These are phyloP conservation scores for Astropecten irregularis DNA, from an alignment of 53 echinoderm and acorn worm species.

Conservation along the genomic window DNA sequence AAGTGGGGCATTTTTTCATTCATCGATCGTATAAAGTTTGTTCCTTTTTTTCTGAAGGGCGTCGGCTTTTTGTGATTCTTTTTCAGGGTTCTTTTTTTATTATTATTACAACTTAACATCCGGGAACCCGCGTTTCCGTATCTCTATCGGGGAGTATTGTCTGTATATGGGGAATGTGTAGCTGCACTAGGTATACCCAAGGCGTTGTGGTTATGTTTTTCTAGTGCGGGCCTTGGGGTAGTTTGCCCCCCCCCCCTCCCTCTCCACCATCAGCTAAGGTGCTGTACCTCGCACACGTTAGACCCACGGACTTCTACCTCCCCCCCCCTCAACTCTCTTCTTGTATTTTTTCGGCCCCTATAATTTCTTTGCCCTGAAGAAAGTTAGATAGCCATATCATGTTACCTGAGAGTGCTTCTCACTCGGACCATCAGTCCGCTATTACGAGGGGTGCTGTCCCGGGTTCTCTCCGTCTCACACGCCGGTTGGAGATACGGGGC, in stretches of 20 bases:
- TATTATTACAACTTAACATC: conserved; percentile 31
- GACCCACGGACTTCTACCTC: conserved; percentile 21
- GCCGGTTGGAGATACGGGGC: conserved; percentile 46
- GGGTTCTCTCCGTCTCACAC: conserved; percentile 19
- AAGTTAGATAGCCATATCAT: conserved; percentile 65
- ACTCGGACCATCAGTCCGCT: conserved; percentile 27
- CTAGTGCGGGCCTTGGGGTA: conserved; percentile 44
- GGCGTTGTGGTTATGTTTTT: conserved; percentile 54
- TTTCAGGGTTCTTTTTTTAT: no score
- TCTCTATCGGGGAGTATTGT: conserved; percentile 21
- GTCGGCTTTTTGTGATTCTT: no score
- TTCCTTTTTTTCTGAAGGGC: no score
- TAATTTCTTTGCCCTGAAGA: conserved; percentile 63
- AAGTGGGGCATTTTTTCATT: no score
- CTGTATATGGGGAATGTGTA: no score
- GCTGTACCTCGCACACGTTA: not conserved
- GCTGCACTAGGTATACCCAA: conserved; percentile 6
- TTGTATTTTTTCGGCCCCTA: conserved; percentile 56
- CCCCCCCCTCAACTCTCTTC: conserved; percentile 15
- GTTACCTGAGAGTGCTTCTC: conserved; percentile 52
- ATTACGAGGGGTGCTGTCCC: conserved; percentile 27
- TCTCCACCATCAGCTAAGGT: conserved; percentile 24
- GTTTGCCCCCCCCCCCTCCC: not conserved
- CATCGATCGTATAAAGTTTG: no score
- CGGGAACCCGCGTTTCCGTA: conserved; percentile 50